These are phyloP conservation scores for Hydropotes inermis DNA, from an alignment of 2,113 vertebrate species.

Conservation along the genomic window DNA sequence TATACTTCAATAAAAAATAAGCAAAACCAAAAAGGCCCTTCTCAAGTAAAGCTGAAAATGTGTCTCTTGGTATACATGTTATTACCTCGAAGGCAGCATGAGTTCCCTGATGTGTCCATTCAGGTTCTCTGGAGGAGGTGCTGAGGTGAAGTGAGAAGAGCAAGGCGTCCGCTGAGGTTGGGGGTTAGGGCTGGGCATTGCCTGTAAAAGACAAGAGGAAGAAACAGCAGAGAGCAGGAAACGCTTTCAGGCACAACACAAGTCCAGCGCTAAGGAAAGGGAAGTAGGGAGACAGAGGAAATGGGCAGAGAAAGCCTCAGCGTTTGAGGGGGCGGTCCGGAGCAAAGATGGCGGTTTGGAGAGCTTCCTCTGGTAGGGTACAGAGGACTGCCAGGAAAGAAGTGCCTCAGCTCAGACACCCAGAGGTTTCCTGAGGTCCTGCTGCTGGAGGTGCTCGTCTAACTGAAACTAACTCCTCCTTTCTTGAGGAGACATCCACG, in stretches of 20 bases:
- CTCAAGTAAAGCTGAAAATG: background rate
- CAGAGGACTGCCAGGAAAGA: background rate
- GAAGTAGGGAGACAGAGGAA: background rate
- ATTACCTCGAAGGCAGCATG: background rate
- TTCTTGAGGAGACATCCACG: background rate
- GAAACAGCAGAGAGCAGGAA: background rate
- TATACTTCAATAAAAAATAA: background rate
- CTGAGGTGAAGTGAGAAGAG: background rate
- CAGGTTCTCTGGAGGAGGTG: background rate
- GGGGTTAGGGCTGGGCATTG: background rate
- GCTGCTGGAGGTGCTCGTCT: background rate
- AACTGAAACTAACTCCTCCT: background rate
- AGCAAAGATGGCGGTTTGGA: background rate
- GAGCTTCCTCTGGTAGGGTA: background rate
- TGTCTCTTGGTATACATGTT: background rate
- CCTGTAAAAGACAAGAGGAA: background rate
- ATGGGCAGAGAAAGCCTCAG: background rate
- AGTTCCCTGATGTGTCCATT: background rate
- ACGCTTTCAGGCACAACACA: background rate
- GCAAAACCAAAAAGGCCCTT: background rate
- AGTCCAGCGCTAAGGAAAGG: background rate
- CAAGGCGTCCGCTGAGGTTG: accelerated
- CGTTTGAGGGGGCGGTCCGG: background rate
- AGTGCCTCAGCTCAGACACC: background rate
- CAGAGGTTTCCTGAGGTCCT: background rate